Conservation (phyloP, 2,797 vertebrate genomes). For the Pipistrellus nathusii region DNA sequence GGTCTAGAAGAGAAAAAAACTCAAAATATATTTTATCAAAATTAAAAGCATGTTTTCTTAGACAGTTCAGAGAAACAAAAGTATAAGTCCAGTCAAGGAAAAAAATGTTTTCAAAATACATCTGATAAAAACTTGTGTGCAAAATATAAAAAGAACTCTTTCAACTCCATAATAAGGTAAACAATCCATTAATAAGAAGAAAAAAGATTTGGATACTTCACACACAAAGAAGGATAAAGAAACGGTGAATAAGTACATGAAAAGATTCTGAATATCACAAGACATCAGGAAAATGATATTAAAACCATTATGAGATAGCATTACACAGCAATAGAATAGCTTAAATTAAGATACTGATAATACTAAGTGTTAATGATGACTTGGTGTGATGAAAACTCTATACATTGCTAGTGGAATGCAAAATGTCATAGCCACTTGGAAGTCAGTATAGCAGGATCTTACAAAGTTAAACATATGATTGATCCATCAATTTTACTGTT, state of each 20-base stretch:
- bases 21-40: conserved; percentile 49
- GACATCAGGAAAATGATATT: neutral
- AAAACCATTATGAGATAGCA: neutral
- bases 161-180: neutral
- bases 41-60: neutral
- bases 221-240: neutral
- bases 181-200: neutral
- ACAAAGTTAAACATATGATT: neutral
- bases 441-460: neutral
- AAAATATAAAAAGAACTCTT: conserved; percentile 22
- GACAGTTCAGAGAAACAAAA: neutral
- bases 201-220: neutral
- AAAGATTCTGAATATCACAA: conserved; percentile 3
- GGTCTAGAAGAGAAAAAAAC: conserved; percentile 1
- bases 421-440: neutral
- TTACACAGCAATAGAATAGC: neutral
- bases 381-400: neutral
- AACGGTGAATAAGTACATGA: neutral
- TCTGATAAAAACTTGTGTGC: neutral
- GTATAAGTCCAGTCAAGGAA: neutral
- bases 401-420: neutral
- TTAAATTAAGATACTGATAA: neutral
- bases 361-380: neutral
- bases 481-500: neutral
- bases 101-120: conserved; percentile 2